Base-by-base conservation (phyloP, 2,888 invertebrate species). In the Agapostemon virescens region DNA sequence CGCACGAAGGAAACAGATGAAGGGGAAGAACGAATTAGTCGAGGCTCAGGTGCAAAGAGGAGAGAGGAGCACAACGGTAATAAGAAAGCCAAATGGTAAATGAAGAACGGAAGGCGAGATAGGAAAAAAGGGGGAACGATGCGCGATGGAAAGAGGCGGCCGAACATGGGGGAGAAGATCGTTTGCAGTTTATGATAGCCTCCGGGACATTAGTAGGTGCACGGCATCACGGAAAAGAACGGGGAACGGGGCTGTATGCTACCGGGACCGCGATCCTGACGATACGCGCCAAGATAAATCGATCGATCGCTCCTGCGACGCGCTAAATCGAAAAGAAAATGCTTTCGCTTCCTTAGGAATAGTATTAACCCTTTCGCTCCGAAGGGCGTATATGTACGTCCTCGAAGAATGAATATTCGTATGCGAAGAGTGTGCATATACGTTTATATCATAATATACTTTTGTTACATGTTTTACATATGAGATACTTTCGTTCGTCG, bases 111-210 rank as follows among this genome's bases (percentile, higher is more conserved):
- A 33, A 61, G 33, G n/a, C 40, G 66, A 42, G 40, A 40, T 40
- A 23, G 26, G 36, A 36, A 55, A 38, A 11, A 33, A 23, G 36
- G 67, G 52, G 15, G 42, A 15, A 63, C 77, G 78, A 69, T 69
- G 61, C 26, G 72, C 49, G 68, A 72, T 42, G 69, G 63, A 42
- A 61, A 55, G 77, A 66, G 58, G 71, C 67, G 68, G 71, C 26
- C 52, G 30, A 52, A 68, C 61, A 64, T 26, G 17, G 33, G 45
- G 55, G 55, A 66, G 79, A 73, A 79, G 79, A 80, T 79, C 73
- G 64, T 69, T 79, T n/a, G 80, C 80, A 66, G 79, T 79, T 80
- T 80, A 79, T 66, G 80, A 80, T 73, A 79, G 64, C 80, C 73
- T 55, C 30, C 52, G 52, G 74, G 74, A 79, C 72, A 72, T 69